Evolutionary conservation across 2,113 vertebrate genomes (phyloP), one percentile per base, ranked within the genome.

Genomic region (Pachyramphus minor): DNA sequence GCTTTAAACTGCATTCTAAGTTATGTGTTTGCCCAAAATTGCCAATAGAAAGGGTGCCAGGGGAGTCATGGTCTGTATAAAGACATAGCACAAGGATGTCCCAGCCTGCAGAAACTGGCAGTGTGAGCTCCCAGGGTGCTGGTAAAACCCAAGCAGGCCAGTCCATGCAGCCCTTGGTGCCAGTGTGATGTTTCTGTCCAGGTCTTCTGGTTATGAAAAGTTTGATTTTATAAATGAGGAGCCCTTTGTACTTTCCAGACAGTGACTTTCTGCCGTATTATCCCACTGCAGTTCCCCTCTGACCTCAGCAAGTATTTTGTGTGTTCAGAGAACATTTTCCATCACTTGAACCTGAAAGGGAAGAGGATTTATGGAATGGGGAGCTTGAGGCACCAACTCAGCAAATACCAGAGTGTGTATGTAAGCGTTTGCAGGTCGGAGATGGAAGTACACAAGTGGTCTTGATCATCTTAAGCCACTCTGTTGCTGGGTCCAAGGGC

Each of bases 301-400:
- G 62, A 35, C 55, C 80, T 66, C 35, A 44, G 71, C 0, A 1
- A 58, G 55, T 6, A 19, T 27, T 55, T 55, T 72, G 37, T 73
- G 71, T 44, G 50, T 53, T 86, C 79, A 27, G 75, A 45, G 87
- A 77, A 62, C 33, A 0, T 89, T 82, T 92, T 79, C 52, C 41
- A 49, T 60, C 55, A 8, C 64, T 81, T 7, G 44, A 60, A 52
- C 30, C 63, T 90, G 64, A 60, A 86, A 91, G 28, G 47, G 44
- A 73, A 84, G 85, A 88, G 85, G 72, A 94, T 93, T 90, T 92
- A 94, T 92, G 88, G 90, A 60, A 88, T 14, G 14, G 79, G 79
- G 79, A 91, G 63, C 4, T 0, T 3, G 63, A 93, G 41, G 71
- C 89, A 91, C 62, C 81, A 62, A 25, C 82, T 87, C 93, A 91